phyloP scores from a whole-genome alignment of 2,888 invertebrate genomes.

The Micoletzkya japonica region DNA sequence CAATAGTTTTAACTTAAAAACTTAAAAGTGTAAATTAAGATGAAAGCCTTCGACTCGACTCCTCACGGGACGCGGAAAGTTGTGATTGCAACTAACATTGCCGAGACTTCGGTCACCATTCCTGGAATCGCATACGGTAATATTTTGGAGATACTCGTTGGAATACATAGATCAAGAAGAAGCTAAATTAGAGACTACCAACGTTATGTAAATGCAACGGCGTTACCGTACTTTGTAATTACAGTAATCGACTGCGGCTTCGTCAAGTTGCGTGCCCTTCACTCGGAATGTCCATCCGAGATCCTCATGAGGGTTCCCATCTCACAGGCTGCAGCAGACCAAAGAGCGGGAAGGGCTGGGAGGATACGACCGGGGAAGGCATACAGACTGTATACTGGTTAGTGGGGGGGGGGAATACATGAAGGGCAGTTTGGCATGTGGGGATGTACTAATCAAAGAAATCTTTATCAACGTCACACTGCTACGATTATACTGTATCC shows the following conservation, averaged over 20 bases:
- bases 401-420: too few species aligned
- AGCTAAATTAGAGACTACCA: too few species aligned
- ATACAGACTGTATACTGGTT: constrained; percentile 70
- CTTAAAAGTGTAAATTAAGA: too few species aligned
- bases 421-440: too few species aligned
- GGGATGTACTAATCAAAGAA: background rate
- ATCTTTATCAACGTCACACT: too few species aligned
- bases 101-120: constrained; percentile 94
- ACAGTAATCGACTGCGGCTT: constrained; percentile 92
- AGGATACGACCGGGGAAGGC: constrained; percentile 82
- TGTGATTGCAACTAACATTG: constrained; percentile 90
- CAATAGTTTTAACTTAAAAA: too few species aligned
- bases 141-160: too few species aligned
- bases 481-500: background rate
- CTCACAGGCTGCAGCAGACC: constrained; percentile 78
- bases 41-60: constrained; percentile 63
- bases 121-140: constrained; percentile 86
- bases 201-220: background rate
- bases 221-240: constrained; percentile 44
- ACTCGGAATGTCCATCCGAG: constrained; percentile 73
- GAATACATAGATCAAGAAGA: background rate
- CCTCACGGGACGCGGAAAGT: constrained; percentile 76
- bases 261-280: constrained; percentile 88
- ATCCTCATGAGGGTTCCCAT: constrained; percentile 64
- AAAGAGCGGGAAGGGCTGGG: constrained; percentile 90